Evolutionary conservation across 1,140 invertebrate species (phyloP).

Genomic region (Pseudomyrmex dendroicus): DNA sequence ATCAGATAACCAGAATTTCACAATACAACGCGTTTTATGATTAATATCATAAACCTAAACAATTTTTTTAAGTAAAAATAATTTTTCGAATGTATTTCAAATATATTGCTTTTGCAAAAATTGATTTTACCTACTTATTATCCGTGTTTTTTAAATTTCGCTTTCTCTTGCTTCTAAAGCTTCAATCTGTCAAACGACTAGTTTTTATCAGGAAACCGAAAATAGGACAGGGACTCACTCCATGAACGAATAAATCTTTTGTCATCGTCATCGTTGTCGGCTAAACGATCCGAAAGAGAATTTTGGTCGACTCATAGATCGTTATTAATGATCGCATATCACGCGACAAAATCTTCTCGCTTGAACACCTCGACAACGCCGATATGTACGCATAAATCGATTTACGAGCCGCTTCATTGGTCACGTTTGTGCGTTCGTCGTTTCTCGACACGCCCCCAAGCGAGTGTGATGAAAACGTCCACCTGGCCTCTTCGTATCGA

Average conservation of each 20-base stretch:
- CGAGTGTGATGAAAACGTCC: conserved; percentile 49
- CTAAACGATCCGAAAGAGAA: conserved; percentile 41
- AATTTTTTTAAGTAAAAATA: no score
- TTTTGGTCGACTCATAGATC: conserved; percentile 52
- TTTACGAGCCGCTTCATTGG: conserved; percentile 34
- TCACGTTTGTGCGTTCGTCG: conserved; percentile 29
- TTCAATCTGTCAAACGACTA: neutral
- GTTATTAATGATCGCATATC: conserved; percentile 58
- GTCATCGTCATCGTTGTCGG: conserved; percentile 42
- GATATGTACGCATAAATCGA: conserved; percentile 52
- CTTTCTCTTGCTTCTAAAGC: neutral
- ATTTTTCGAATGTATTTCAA: neutral
- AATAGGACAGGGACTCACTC: conserved; percentile 9
- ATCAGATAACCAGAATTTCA: neutral
- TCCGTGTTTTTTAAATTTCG: neutral
- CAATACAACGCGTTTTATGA: no score
- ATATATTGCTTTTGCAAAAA: neutral
- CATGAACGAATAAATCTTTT: conserved; percentile 13
- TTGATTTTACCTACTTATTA: neutral
- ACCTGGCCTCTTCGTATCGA: conserved; percentile 25
- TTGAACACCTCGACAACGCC: conserved; percentile 35
- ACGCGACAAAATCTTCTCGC: conserved; percentile 41
- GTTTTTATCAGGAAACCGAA: conserved; percentile 18
- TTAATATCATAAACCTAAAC: no score
- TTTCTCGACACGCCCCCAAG: conserved; percentile 12